These are phyloP conservation scores for Prochilodus magdalenae DNA, from an alignment of 2,113 vertebrate species.

Conservation along the genomic window DNA sequence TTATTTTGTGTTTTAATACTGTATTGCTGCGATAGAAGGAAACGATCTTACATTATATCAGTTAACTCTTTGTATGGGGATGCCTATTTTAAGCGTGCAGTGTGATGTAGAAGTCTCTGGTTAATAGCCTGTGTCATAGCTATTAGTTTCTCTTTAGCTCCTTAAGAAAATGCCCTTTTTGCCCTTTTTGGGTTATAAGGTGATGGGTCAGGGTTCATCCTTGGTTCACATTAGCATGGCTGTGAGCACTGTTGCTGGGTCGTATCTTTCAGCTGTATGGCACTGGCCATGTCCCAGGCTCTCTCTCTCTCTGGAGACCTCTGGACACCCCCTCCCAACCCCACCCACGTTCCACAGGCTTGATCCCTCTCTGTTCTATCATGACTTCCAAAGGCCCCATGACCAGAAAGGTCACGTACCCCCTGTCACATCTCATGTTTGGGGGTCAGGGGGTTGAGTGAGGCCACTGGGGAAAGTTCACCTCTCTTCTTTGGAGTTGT, in stretches of 20 bases:
- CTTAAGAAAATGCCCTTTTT: slow-evolving; percentile 45
- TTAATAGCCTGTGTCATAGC: slow-evolving; percentile 57
- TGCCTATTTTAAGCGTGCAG: not conserved
- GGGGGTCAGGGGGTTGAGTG: slow-evolving; percentile 15
- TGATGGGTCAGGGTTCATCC: slow-evolving; percentile 73
- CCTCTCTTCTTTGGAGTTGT: slow-evolving; percentile 26
- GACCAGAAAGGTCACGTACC: slow-evolving; percentile 36
- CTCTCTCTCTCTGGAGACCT: slow-evolving; percentile 37
- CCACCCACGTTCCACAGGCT: too few species aligned
- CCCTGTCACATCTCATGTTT: not conserved
- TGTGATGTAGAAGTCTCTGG: slow-evolving; percentile 16
- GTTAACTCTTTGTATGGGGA: not conserved
- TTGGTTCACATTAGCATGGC: slow-evolving; percentile 72
- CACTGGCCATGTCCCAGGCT: not conserved
- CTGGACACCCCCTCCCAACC: slow-evolving; percentile 17
- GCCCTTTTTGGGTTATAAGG: slow-evolving; percentile 36
- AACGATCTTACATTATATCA: too few species aligned
- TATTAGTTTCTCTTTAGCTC: slow-evolving; percentile 78
- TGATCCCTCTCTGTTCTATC: slow-evolving; percentile 22
- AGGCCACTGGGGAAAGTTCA: slow-evolving; percentile 31
- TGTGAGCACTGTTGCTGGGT: not conserved
- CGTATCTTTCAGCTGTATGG: not conserved
- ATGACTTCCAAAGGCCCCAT: slow-evolving; percentile 34
- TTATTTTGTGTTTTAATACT: too few species aligned
- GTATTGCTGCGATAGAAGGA: too few species aligned